A percentile compares a stretch with the other conserved stretches of the same genome.
phyloP scores from a whole-genome alignment of 2,797 vertebrate species.

The Ispidina lecontei region DNA sequence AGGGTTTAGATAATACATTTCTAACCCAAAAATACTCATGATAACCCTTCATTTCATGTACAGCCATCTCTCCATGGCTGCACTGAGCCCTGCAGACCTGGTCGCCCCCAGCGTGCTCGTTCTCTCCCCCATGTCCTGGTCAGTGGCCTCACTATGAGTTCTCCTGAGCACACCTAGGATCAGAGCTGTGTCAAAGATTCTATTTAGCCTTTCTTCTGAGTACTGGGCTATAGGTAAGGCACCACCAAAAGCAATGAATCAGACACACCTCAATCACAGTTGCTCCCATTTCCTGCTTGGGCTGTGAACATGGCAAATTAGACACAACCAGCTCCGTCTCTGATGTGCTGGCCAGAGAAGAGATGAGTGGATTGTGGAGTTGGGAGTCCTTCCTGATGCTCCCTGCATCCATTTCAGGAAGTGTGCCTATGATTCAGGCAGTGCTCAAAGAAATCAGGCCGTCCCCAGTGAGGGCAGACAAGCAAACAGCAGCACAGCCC shows the following conservation, averaged over 20 bases:
- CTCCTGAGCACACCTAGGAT: not conserved
- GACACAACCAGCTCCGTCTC: not conserved
- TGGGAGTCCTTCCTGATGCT: not conserved
- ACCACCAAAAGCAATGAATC: not conserved
- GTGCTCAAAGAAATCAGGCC: not conserved
- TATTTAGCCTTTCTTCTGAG: not conserved
- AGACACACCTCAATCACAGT: not conserved
- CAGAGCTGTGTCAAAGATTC: not conserved
- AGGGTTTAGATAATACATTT: not conserved
- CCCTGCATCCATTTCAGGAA: not conserved
- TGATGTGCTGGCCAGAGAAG: not conserved
- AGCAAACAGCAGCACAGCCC: not conserved
- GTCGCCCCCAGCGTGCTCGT: not conserved
- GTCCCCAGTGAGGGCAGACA: not conserved
- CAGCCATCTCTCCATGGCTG: not conserved
- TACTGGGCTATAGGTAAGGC: not conserved
- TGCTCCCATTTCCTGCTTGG: conserved; percentile 35
- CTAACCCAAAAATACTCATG: not conserved
- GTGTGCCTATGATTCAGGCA: not conserved
- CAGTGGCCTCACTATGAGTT: not conserved
- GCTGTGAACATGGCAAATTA: not conserved
- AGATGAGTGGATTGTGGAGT: not conserved
- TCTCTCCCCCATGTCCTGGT: not conserved
- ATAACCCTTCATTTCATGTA: not conserved
- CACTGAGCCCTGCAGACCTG: not conserved